Evolutionary conservation across 2,888 invertebrate genomes (phyloP).

Genomic region (Mechanitis messenoides): DNA sequence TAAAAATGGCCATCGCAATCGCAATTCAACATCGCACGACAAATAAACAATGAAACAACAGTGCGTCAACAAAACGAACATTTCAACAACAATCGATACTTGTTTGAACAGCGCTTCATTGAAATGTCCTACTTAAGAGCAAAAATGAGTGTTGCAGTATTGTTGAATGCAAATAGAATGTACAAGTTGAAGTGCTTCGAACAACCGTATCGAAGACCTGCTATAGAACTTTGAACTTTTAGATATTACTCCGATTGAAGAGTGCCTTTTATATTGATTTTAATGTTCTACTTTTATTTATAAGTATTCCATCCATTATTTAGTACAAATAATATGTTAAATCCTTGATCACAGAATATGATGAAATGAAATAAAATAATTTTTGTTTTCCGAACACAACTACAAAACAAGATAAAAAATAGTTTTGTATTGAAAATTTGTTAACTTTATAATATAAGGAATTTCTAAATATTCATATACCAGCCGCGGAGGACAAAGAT

Average conservation of each 20-base stretch:
- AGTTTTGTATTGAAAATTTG: background rate
- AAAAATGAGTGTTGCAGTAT: slow-evolving; percentile 60
- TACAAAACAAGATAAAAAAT: too few relatives aligned
- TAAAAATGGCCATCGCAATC: slow-evolving; percentile 12
- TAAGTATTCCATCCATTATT: too few relatives aligned
- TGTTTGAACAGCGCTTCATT: slow-evolving; percentile 35
- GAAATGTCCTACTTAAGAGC: slow-evolving; percentile 49
- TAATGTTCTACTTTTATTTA: background rate
- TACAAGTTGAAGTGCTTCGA: slow-evolving; percentile 56
- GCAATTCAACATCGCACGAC: slow-evolving; percentile 21
- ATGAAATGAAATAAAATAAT: too few relatives aligned
- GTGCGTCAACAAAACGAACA: slow-evolving; percentile 31
- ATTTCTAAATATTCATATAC: slow-evolving; percentile 24
- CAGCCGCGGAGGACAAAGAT: slow-evolving; percentile 53
- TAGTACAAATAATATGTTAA: too few relatives aligned
- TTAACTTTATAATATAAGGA: background rate
- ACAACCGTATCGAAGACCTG: slow-evolving; percentile 51
- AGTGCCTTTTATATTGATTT: background rate
- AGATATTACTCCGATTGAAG: slow-evolving; percentile 12
- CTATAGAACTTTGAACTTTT: slow-evolving; percentile 19
- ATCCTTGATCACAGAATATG: too few relatives aligned
- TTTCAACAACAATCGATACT: slow-evolving; percentile 33
- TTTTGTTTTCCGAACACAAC: too few relatives aligned
- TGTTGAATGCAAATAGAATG: slow-evolving; percentile 64
- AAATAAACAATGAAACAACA: slow-evolving; percentile 28